Conservation (phyloP, 1,140 invertebrate genomes). For the Glossosoma conforme region DNA sequence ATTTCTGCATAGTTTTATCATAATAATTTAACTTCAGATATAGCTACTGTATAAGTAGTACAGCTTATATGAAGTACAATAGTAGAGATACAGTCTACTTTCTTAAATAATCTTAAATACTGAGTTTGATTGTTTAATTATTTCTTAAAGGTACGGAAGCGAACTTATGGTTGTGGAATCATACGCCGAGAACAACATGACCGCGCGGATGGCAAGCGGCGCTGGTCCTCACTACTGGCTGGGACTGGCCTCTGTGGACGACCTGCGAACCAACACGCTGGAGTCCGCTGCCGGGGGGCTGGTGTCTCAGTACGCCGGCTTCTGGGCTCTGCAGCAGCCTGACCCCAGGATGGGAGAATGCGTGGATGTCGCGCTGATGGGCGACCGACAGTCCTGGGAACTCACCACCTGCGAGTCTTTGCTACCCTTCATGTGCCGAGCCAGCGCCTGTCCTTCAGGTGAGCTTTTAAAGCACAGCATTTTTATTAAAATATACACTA, state of each 20-base stretch:
- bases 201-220: conserved; percentile 67
- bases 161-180: conserved; percentile 85
- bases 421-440: conserved; percentile 89
- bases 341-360: conserved; percentile 82
- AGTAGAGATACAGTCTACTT: no score
- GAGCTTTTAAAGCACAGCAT: conserved; percentile 32
- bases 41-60: no score
- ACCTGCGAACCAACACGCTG: conserved; percentile 86
- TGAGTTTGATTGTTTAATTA: conserved; percentile 13
- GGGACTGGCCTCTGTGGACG: conserved; percentile 83
- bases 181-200: conserved; percentile 87
- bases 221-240: conserved; percentile 74
- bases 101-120: no score
- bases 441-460: conserved; percentile 87
- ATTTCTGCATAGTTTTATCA: no score
- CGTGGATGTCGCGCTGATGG: conserved; percentile 72
- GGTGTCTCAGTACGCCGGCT: conserved; percentile 89
- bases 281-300: conserved; percentile 88
- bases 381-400: conserved; percentile 85
- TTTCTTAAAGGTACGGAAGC: conserved; percentile 76
- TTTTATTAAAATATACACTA: no score
- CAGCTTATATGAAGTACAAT: no score
- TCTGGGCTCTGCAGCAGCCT: conserved; percentile 84
- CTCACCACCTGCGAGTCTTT: conserved; percentile 89
- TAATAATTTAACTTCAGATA: no score